Percentiles rank a stretch among this genome's conserved stretches.
phyloP scores from a whole-genome alignment of 2,113 vertebrate genomes.

The Aptenodytes forsteri region DNA sequence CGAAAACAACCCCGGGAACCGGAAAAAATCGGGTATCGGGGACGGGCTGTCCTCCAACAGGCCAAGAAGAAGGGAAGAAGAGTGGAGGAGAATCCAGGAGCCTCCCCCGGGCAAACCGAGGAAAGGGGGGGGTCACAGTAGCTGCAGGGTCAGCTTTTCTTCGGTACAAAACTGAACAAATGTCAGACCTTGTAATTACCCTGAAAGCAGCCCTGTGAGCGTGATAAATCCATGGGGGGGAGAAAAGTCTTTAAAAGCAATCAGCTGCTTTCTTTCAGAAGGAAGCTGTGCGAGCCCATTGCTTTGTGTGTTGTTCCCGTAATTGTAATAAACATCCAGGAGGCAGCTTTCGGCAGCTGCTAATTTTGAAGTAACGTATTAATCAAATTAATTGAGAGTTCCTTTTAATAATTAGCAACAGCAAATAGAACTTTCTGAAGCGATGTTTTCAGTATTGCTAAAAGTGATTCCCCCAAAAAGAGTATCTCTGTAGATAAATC shows the following conservation, averaged over 20 bases:
- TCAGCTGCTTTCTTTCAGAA: background rate
- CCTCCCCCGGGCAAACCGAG: fast-evolving
- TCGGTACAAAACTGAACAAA: background rate
- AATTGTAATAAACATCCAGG: background rate
- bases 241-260: background rate
- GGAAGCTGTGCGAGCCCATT: background rate
- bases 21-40: no score
- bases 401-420: conserved; percentile 11
- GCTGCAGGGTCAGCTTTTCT: background rate
- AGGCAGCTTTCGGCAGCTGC: conserved; percentile 14
- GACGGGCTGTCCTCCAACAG: fast-evolving
- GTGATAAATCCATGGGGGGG: background rate
- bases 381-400: conserved; percentile 37
- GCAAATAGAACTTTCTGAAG: background rate
- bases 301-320: background rate
- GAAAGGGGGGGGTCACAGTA: no score
- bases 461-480: background rate
- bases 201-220: background rate
- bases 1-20: no score
- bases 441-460: background rate
- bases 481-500: conserved; percentile 35
- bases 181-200: background rate
- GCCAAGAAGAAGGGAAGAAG: background rate
- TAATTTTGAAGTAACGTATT: background rate
- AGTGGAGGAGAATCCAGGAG: background rate